Percentiles rank a stretch among this genome's conserved stretches.
phyloP scores from a whole-genome alignment of 2,113 vertebrate species.

The Myiagra hebetior region DNA sequence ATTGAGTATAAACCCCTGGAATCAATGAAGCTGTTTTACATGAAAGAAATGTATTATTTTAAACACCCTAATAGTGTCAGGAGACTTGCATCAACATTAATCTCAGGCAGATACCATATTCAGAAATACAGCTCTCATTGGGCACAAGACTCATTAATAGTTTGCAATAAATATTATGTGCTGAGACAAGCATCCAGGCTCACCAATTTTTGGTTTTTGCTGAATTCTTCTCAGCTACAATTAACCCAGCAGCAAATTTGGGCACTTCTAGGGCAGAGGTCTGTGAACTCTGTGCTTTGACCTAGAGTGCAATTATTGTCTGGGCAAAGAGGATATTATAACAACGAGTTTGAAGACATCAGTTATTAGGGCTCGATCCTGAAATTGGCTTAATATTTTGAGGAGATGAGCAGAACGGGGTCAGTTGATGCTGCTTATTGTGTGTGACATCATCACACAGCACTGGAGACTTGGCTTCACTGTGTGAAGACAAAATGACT shows the following conservation, averaged over 20 bases:
- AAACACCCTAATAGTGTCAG: not conserved
- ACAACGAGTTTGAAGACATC: not conserved
- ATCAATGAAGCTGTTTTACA: slow-evolving; percentile 60
- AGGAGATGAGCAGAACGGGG: not conserved
- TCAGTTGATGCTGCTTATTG: not conserved
- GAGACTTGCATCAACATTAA: not conserved
- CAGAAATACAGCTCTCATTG: not conserved
- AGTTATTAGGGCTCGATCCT: not conserved
- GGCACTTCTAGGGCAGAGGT: not conserved
- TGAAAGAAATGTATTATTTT: slow-evolving; percentile 64
- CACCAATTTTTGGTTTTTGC: not conserved
- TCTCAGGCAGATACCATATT: not conserved
- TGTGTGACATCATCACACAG: not conserved
- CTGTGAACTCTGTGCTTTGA: not conserved
- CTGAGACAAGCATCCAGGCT: not conserved
- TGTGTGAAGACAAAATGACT: not conserved
- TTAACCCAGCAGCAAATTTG: not conserved
- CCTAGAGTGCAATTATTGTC: not conserved
- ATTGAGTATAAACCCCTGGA: slow-evolving; percentile 65
- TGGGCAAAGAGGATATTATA: not conserved
- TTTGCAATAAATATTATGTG: not conserved
- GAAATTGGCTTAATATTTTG: not conserved
- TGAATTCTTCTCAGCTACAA: not conserved
- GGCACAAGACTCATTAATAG: not conserved
- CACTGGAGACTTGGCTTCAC: not conserved